Evolutionary conservation across 2,888 invertebrate species (phyloP).

Genomic region (Scaptomyza caliginosa): DNA sequence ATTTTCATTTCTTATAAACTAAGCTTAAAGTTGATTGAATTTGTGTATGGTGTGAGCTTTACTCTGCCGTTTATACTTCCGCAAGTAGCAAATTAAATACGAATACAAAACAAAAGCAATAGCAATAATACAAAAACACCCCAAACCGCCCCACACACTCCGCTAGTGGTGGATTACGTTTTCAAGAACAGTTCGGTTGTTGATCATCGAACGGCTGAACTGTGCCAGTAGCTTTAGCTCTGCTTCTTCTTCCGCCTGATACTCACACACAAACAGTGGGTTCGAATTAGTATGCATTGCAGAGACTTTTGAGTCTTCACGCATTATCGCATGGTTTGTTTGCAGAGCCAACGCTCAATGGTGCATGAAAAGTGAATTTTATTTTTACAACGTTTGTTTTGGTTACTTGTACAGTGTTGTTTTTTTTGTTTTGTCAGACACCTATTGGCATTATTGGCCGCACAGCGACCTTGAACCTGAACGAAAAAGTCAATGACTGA

Average conservation of each 20-base stretch:
- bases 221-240: constrained; percentile 47
- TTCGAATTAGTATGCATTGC: constrained; percentile 67
- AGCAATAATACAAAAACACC: constrained; percentile 20
- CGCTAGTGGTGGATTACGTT: constrained; percentile 51
- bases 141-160: not conserved
- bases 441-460: constrained; percentile 48
- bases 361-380: constrained; percentile 69
- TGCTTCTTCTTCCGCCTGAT: constrained; percentile 53
- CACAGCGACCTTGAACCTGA: constrained; percentile 72
- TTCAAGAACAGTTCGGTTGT: constrained; percentile 65
- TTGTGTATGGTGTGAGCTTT: constrained; percentile 7
- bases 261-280: constrained; percentile 2
- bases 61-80: constrained; percentile 53
- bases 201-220: constrained; percentile 36
- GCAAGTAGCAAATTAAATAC: constrained; percentile 62
- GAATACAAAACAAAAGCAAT: constrained; percentile 24
- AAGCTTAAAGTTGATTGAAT: constrained; percentile 37
- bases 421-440: constrained; percentile 17
- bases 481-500: constrained; percentile 69
- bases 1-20: constrained; percentile 40
- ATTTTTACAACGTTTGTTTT: constrained; percentile 59
- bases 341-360: constrained; percentile 24
- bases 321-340: constrained; percentile 37
- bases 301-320: constrained; percentile 28
- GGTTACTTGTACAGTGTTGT: constrained; percentile 20